Base-by-base conservation (phyloP, 2,113 vertebrate genomes). In the Psittacus erithacus region DNA sequence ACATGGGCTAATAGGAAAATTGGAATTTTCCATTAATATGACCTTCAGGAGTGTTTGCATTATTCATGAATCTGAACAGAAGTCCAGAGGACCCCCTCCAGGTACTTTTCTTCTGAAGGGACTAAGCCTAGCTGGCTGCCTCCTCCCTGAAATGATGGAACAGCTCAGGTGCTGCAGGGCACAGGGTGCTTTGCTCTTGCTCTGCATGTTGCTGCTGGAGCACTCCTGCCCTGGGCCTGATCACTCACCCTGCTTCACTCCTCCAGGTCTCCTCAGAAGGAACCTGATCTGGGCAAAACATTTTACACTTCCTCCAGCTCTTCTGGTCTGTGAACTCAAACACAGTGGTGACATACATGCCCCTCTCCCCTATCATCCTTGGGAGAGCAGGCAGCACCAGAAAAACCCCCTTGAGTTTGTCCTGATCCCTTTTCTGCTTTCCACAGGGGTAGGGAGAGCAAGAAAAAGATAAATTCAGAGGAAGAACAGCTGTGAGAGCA, bases 291-390 rank as follows among this genome's bases (percentile, higher is more conserved):
- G 49, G 44, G 7, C 43, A 81, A 62, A 35, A 91, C 39, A n/a
- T 63, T 82, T 29, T 78, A 29, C 41, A 18, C 29, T 52, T 79
- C 47, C 63, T 68, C 35, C 81, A 60, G 31, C 9, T 39, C 9
- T 47, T 31, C 47, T 17, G 16, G 62, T 41, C 63, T 67, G 79
- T 59, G 50, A 60, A 27, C 44, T 43, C 43, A 22, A 14, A 27
- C 7, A 17, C 39, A 62, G 47, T 1, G 2, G 46, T 0, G 2
- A 47, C 2, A 10, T 7, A 11, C 19, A 6, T 2, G 41, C 39
- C 1, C 5, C 49, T 33, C 31, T 49, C 31, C 63, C 15, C 19
- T 31, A 17, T 60, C 74, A 33, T n/a, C 75, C 49, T 10, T 28
- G 29, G 41, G 69, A 69, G 53, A 6, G 2, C 39, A 53, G 49